Base-by-base conservation (phyloP, 2,888 invertebrate species). In the Melipona bicolor region DNA sequence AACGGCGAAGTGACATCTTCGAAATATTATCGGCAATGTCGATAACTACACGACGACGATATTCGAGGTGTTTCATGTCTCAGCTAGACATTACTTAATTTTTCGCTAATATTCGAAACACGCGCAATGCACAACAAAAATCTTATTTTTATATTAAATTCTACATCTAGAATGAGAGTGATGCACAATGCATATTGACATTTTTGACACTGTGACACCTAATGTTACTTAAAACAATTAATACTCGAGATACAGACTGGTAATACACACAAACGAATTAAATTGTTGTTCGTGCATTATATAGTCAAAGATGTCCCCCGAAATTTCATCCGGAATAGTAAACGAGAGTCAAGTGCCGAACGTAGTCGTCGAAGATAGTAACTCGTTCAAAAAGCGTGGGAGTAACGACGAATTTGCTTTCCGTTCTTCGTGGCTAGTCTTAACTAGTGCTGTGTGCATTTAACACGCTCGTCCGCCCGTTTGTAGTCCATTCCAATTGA, bases 351-450 rank as follows among this genome's bases (percentile, higher is more conserved):
- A 5, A 27, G 15, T 21, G 61, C 13, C 81, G 77, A 77, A 79
- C 72, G 43, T 87, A 61, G 36, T 79, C 62, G 70, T 71, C 54
- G 72, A 69, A 78, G 83, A 49, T 85, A 87, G 87, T 87, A 83
- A 64, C 74, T 79, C 68, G 77, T 83, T 77, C 56, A 76, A 81
- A 79, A 79, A 77, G 86, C 72, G 86, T 85, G 86, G 84, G 86
- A 86, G 84, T 70, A 82, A 27, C 73, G 70, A 49, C 77, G 73
- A 54, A 70, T 75, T 80, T 73, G 82, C 70, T 72, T 75, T 74
- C 77, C 69, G 75, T 72, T 50, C 70, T 56, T 67, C 64, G 75
- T 65, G 24, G 49, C 56, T 54, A n/a, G 32, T 62, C 65, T 71
- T 72, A 79, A 9, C 43, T 9, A 56, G n/a, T 56, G 15, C 56